Evolutionary conservation across 2,113 vertebrate species (phyloP).

Genomic region (Bostrychus sinensis): DNA sequence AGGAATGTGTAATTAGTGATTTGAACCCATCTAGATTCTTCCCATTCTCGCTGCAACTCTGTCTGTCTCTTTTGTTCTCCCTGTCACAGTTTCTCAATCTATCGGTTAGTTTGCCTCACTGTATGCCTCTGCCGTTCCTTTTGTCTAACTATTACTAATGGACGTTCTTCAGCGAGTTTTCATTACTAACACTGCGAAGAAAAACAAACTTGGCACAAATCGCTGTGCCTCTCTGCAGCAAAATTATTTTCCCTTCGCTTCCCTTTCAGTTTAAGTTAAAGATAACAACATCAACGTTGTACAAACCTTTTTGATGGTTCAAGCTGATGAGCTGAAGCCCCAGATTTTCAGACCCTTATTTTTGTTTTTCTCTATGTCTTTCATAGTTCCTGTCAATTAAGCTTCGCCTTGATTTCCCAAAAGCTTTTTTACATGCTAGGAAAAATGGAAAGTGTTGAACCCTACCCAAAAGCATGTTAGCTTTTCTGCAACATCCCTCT

Average conservation of each 20-base stretch:
- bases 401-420: slow-evolving; percentile 53
- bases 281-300: slow-evolving; percentile 53
- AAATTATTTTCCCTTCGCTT: slow-evolving; percentile 55
- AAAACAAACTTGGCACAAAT: slow-evolving; percentile 65
- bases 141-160: slow-evolving; percentile 48
- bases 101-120: slow-evolving; percentile 44
- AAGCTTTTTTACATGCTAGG: slow-evolving; percentile 41
- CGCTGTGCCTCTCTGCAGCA: slow-evolving; percentile 29
- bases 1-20: slow-evolving; percentile 82
- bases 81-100: slow-evolving; percentile 54
- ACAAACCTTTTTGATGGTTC: slow-evolving; percentile 56
- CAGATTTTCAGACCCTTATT: slow-evolving; percentile 46
- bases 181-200: slow-evolving; percentile 39
- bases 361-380: slow-evolving; percentile 44
- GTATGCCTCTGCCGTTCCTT: slow-evolving; percentile 43
- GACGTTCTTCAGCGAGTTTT: slow-evolving; percentile 39
- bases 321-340: slow-evolving; percentile 50
- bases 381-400: slow-evolving; percentile 54
- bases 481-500: slow-evolving; percentile 31
- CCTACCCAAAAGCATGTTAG: slow-evolving; percentile 42
- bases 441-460: slow-evolving; percentile 53
- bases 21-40: slow-evolving; percentile 75
- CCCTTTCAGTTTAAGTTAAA: slow-evolving; percentile 64
- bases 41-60: slow-evolving; percentile 64
- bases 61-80: slow-evolving; percentile 68